Conservation (phyloP, 2,888 invertebrate species). For the Hemithea aestivaria region DNA sequence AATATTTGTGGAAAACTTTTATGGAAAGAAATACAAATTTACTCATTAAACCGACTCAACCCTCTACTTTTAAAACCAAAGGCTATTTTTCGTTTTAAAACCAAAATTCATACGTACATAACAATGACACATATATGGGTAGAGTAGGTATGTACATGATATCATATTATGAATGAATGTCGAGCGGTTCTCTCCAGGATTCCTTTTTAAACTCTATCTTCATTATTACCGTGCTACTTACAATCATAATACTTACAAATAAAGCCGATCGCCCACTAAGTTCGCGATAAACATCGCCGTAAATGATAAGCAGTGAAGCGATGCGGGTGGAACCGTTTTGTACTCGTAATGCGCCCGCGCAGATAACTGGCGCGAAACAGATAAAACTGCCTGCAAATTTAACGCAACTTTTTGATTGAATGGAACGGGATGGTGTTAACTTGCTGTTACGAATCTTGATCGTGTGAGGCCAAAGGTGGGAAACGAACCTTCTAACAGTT, state of each 20-base stretch:
- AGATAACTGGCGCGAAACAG: constrained; percentile 46
- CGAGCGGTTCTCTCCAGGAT: too few species aligned
- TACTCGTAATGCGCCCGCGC: constrained; percentile 33
- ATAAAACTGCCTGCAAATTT: constrained; percentile 55
- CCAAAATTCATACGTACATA: too few species aligned
- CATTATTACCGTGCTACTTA: constrained; percentile 4
- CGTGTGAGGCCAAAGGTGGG: too few species aligned
- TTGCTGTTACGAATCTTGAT: constrained; percentile 8
- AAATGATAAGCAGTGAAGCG: constrained; percentile 4
- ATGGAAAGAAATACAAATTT: too few species aligned
- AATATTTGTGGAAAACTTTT: too few species aligned
- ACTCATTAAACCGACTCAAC: too few species aligned
- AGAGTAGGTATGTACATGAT: too few species aligned
- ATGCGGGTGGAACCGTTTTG: constrained; percentile 39
- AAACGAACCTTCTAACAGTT: too few species aligned
- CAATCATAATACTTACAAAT: constrained; percentile 14
- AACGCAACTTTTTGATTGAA: constrained; percentile 51
- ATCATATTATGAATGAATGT: too few species aligned
- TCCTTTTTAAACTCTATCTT: background rate
- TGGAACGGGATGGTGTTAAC: constrained; percentile 35
- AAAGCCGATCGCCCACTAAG: constrained; percentile 33
- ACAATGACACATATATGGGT: too few species aligned
- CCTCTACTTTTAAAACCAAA: too few species aligned
- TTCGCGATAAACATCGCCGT: constrained; percentile 35
- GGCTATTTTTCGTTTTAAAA: too few species aligned